Evolutionary conservation across 2,888 invertebrate genomes (phyloP).

Genomic region (Polyommatus iphigenia): DNA sequence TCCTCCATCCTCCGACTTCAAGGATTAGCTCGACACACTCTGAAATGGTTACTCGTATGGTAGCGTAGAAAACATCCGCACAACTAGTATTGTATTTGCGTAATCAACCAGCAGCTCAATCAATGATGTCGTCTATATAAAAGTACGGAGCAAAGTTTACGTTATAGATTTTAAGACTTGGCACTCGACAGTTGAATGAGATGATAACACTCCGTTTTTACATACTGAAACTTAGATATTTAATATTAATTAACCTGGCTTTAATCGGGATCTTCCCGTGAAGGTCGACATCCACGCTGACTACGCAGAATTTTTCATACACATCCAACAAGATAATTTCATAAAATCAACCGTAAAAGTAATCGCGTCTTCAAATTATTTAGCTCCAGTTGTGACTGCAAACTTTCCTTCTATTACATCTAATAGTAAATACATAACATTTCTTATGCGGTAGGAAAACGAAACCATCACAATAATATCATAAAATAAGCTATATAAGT

Average conservation of each 20-base stretch:
- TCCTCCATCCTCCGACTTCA: not conserved
- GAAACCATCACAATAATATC: slow-evolving; percentile 77
- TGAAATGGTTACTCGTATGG: not conserved
- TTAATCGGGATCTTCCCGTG: not conserved
- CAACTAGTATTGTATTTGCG: not conserved
- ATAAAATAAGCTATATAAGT: slow-evolving; percentile 76
- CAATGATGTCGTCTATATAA: not conserved
- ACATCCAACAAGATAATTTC: slow-evolving; percentile 64
- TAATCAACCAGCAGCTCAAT: not conserved
- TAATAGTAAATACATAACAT: slow-evolving; percentile 72
- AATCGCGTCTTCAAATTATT: slow-evolving; percentile 59
- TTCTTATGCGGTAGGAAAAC: slow-evolving; percentile 77
- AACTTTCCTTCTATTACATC: slow-evolving; percentile 64
- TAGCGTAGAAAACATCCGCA: not conserved
- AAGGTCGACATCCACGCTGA: slow-evolving; percentile 47
- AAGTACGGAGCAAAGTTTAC: not conserved
- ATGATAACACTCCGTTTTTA: not conserved
- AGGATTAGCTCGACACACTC: no score
- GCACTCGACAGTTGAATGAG: not conserved
- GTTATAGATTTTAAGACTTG: not conserved
- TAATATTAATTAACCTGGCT: not conserved
- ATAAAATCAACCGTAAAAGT: slow-evolving; percentile 64
- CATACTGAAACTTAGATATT: not conserved
- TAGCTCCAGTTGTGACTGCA: slow-evolving; percentile 68
- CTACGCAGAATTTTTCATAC: slow-evolving; percentile 64